These are phyloP conservation scores for Chloromyia formosa DNA, from an alignment of 2,888 invertebrate genomes.

Conservation along the genomic window DNA sequence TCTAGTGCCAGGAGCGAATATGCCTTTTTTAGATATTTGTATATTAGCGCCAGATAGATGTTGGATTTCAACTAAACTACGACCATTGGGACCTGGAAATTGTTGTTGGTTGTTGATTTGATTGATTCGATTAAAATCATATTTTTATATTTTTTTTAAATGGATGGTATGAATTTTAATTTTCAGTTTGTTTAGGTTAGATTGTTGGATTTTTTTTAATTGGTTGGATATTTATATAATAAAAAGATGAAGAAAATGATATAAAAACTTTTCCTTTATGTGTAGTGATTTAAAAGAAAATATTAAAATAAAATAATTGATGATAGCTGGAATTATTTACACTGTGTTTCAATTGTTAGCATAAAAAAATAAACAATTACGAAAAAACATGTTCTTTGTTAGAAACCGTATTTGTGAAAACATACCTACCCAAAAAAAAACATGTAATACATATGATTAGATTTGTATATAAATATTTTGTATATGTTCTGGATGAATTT, in stretches of 20 bases:
- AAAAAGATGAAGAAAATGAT: too few relatives aligned
- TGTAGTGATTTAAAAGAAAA: too few relatives aligned
- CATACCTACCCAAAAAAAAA: too few relatives aligned
- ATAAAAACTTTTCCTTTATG: too few relatives aligned
- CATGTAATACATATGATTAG: background rate
- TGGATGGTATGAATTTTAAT: background rate
- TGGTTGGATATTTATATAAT: too few relatives aligned
- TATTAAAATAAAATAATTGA: background rate
- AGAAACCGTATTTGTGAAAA: background rate
- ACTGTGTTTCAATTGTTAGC: background rate
- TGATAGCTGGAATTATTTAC: background rate
- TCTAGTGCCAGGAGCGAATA: constrained; percentile 95
- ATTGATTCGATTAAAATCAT: constrained; percentile 36
- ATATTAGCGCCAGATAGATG: constrained; percentile 97
- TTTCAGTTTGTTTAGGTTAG: background rate
- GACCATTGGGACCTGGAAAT: constrained; percentile 85
- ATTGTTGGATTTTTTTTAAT: background rate
- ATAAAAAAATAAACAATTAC: background rate
- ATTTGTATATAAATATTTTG: constrained; percentile 1
- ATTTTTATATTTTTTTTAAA: constrained; percentile 45
- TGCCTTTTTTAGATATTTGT: constrained; percentile 98
- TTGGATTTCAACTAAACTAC: constrained; percentile 96
- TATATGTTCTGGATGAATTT: background rate
- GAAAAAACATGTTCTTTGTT: constrained; percentile 1
- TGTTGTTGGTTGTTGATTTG: constrained; percentile 48